Conservation (phyloP, 2,797 vertebrate genomes). For the Rachycentron canadum region DNA sequence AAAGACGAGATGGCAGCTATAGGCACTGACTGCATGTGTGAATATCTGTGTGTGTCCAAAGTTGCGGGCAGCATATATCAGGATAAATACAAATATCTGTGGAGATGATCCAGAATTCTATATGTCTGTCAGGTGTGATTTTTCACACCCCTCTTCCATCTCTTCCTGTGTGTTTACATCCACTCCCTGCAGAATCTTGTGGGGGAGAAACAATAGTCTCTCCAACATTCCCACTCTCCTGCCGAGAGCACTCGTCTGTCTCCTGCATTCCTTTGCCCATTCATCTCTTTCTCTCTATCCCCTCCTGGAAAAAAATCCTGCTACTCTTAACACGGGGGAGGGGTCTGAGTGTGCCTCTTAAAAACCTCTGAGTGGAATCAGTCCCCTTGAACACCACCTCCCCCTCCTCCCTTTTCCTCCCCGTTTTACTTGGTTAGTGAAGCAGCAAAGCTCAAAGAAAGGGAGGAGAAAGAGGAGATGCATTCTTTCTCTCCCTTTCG, state of each 20-base stretch:
- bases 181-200: constrained; percentile 69
- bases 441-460: constrained; percentile 82
- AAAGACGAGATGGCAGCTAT: constrained; percentile 74
- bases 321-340: constrained; percentile 71
- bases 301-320: constrained; percentile 65
- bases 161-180: constrained; percentile 72
- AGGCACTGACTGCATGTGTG: constrained; percentile 47
- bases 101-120: constrained; percentile 17
- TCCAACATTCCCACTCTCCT: constrained; percentile 85
- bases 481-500: constrained; percentile 76
- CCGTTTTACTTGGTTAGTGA: constrained; percentile 83
- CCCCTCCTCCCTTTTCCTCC: constrained; percentile 44
- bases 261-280: constrained; percentile 85
- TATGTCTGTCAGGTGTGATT: constrained; percentile 75
- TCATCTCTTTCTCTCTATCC: constrained; percentile 79
- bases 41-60: constrained; percentile 19
- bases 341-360: constrained; percentile 63
- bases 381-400: constrained; percentile 59
- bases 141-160: constrained; percentile 66
- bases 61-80: background rate
- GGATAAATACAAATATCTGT: constrained; percentile 36
- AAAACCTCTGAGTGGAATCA: constrained; percentile 71
- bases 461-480: constrained; percentile 75
- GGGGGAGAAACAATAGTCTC: constrained; percentile 74
- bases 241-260: constrained; percentile 84